Evolutionary conservation across 1,140 invertebrate genomes (phyloP).

Genomic region (Gryon sp.): DNA sequence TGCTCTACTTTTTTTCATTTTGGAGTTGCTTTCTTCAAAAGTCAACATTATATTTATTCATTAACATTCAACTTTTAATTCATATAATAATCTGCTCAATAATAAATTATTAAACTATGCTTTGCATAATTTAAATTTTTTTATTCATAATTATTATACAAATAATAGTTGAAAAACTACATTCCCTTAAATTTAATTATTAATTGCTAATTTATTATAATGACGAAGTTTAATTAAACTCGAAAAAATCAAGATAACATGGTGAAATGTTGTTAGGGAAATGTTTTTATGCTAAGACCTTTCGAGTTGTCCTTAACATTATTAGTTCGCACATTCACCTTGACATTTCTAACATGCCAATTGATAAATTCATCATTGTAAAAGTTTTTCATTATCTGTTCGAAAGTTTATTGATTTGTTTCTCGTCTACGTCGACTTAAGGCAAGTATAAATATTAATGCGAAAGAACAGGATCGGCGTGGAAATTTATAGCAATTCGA

Average conservation of each 20-base stretch:
- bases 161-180: no score
- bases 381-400: conserved; percentile 9
- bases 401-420: conserved; percentile 26
- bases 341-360: conserved; percentile 23
- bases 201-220: no score
- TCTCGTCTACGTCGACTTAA: conserved; percentile 3
- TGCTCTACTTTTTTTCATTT: conserved; percentile 27
- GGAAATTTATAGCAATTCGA: conserved; percentile 22
- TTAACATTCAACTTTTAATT: no score
- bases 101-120: no score
- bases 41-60: no score
- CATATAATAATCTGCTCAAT: no score
- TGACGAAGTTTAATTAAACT: no score
- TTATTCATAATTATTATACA: no score
- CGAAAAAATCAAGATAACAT: no score
- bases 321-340: neutral
- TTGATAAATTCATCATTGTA: conserved; percentile 22
- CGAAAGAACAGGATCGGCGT: neutral
- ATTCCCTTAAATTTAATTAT: no score
- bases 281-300: neutral
- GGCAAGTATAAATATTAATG: conserved; percentile 30
- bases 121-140: no score
- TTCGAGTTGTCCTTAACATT: conserved; percentile 10
- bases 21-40: conserved; percentile 11
- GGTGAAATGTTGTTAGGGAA: no score